Evolutionary conservation across 2,113 vertebrate species (phyloP), one percentile per base, ranked within the genome.

Genomic region (Dolichotis patagonum): DNA sequence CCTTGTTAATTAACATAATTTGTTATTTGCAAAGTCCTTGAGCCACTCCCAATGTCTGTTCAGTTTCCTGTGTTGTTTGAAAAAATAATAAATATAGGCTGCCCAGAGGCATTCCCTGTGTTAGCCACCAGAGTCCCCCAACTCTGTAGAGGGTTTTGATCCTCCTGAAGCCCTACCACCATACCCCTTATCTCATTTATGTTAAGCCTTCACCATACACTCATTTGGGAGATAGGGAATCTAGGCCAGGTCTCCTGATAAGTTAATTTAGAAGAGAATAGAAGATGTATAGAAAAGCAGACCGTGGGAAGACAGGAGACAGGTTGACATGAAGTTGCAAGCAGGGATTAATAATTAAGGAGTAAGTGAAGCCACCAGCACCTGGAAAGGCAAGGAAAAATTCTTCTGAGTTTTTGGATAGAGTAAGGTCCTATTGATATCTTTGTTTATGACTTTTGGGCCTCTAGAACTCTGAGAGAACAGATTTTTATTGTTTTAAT

Each of bases 401-500:
- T 46, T 92, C 49, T 93, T 11, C 46, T 85, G 73, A 85, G 58
- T 43, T 54, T 91, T n/a, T 69, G 52, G 38, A 85, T 0, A 41
- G 35, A 69, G 17, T n/a, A 28, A 22, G 24, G 30, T 30, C 9
- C 7, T 82, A 10, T 3, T 16, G 12, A 54, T 19, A 75, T 35
- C 60, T 89, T 69, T 54, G 71, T 62, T 97, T 97, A 95, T 58
- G 28, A 73, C 30, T 69, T 96, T 26, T 20, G 46, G 22, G 9
- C 5, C 30, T 93, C 43, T 8, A 22, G 28, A 88, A 73, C 30
- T 30, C 7, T 88, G 60, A 87, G 41, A 90, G 43, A 73, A 41
- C 14, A 90, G 22, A 85, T 80, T 91, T 95, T 46, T 93, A 5
- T 77, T 95, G 24, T 78, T 91, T 80, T 69, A 82, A 92, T 41